A percentile compares a stretch with the other conserved stretches of the same genome.
phyloP scores from a whole-genome alignment of 2,888 invertebrate genomes.

The Sclerodermus sp. region DNA sequence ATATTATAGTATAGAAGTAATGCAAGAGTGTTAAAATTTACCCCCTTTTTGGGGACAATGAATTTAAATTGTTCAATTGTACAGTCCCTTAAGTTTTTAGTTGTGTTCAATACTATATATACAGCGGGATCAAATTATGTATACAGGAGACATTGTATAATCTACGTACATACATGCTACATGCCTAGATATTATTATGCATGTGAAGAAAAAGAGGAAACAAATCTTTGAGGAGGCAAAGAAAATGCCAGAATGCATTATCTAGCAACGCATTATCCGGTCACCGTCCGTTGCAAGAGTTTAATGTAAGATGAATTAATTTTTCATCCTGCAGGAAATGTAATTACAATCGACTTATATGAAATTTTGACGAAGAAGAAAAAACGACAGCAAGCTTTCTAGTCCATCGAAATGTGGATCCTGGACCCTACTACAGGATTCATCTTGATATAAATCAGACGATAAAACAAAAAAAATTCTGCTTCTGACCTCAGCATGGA shows the following conservation, averaged over 20 bases:
- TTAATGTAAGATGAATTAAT: too few species aligned
- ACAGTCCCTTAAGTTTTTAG: constrained; percentile 43
- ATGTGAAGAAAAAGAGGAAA: too few species aligned
- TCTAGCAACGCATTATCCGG: too few species aligned
- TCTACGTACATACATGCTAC: constrained; percentile 10
- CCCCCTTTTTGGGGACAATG: constrained; percentile 14
- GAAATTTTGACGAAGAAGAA: neutral
- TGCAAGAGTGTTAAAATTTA: constrained; percentile 16
- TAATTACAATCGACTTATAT: too few species aligned
- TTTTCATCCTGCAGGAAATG: too few species aligned
- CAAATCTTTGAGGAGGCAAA: too few species aligned
- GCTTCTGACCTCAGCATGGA: constrained; percentile 25
- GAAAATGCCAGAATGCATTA: too few species aligned
- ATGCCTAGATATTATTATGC: neutral
- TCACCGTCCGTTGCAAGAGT: too few species aligned
- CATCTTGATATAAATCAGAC: neutral
- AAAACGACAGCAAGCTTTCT: constrained; percentile 22
- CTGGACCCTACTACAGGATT: too few species aligned
- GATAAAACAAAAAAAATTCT: constrained; percentile 4
- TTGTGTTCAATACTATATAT: constrained; percentile 49
- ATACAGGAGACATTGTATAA: constrained; percentile 31
- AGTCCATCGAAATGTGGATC: constrained; percentile 18
- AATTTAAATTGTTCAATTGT: constrained; percentile 29
- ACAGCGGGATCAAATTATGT: constrained; percentile 49
- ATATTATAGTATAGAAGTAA: constrained; percentile 14